Base-by-base conservation (phyloP, 2,888 invertebrate genomes). In the Cordylochernes scorpioides region DNA sequence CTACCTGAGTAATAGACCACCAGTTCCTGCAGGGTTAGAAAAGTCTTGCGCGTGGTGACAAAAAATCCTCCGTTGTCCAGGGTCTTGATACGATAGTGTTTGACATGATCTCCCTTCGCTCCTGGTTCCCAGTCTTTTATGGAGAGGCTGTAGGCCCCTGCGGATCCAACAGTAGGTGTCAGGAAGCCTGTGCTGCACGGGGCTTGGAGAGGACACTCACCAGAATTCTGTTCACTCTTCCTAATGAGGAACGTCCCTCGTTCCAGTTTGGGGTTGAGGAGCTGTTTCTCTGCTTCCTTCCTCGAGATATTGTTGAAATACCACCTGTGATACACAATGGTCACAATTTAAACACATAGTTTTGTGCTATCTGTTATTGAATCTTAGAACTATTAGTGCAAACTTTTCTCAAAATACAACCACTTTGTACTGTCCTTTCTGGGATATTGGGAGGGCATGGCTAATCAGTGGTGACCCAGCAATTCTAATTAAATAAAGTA, bases 1-100 rank as follows among this genome's bases (percentile, higher is more conserved):
- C 69, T 59, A 88, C 88, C 77, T 52, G 77, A 74, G 58, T 94
- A 97, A 39, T 86, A 84, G 58, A 73, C 67, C 38, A 97, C 84
- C 39, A 97, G 65, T 38, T 84, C 84, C 30, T 77, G 73, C 31
- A 97, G 61, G 30, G 77, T 74, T 27, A 71, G 67, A 57, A 94
- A 91, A 7, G 80, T 80, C 55, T 82, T 77, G 55, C 84, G 74
- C 30, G 88, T 80, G 28, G 91, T 88, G 45, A 97, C 91, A 51
- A 77, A 97, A 52, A 72, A 88, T 34, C 84, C 84, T 19, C 86
- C 86, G 51, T 86, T 82, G 48, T 88, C 86, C 48, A 88, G 57
- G 10, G 82, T 77, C 50, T 88, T 82, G 49, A 97, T 91, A 59
- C 88, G 88, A 60, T 94, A 94, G 55, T 97, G 94, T 53, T 94